phyloP scores from a whole-genome alignment of 2,113 vertebrate genomes.

The Vidua chalybeata region DNA sequence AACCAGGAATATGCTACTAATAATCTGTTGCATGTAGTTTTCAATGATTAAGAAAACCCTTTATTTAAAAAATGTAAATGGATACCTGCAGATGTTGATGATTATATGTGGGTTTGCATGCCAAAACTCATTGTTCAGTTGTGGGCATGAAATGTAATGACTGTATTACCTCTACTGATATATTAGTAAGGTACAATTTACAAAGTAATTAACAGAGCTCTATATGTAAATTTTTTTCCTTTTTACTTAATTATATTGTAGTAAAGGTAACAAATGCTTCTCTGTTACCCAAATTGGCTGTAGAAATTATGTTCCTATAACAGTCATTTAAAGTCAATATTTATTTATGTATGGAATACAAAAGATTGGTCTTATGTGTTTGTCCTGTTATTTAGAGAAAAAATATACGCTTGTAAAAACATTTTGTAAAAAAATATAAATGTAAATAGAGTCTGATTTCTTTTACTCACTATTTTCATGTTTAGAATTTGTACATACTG shows the following conservation, averaged over 20 bases:
- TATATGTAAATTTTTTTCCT: conserved; percentile 79
- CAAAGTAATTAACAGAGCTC: conserved; percentile 82
- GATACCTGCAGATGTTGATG: conserved; percentile 73
- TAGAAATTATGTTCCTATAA: conserved; percentile 82
- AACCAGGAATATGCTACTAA: conserved; percentile 72
- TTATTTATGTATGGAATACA: conserved; percentile 94
- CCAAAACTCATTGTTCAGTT: conserved; percentile 77
- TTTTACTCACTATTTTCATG: conserved; percentile 84
- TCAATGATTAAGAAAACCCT: conserved; percentile 42
- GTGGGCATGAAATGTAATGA: conserved; percentile 80
- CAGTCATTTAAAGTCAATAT: conserved; percentile 88
- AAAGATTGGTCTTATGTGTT: conserved; percentile 76
- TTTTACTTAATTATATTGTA: conserved; percentile 82
- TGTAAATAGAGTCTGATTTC: conserved; percentile 89
- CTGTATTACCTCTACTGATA: conserved; percentile 81
- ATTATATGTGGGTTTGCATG: conserved; percentile 83
- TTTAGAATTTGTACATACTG: conserved; percentile 91
- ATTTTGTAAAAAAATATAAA: conserved; percentile 87
- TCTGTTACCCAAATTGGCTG: conserved; percentile 79
- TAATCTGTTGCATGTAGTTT: conserved; percentile 79
- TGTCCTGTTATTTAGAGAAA: conserved; percentile 76
- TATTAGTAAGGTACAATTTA: conserved; percentile 81
- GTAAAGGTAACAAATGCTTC: conserved; percentile 70
- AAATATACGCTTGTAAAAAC: conserved; percentile 81
- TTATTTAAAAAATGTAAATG: conserved; percentile 81